Evolutionary conservation across 2,888 invertebrate species (phyloP), one percentile per base, ranked within the genome.

Genomic region (Bellardia bayeri): DNA sequence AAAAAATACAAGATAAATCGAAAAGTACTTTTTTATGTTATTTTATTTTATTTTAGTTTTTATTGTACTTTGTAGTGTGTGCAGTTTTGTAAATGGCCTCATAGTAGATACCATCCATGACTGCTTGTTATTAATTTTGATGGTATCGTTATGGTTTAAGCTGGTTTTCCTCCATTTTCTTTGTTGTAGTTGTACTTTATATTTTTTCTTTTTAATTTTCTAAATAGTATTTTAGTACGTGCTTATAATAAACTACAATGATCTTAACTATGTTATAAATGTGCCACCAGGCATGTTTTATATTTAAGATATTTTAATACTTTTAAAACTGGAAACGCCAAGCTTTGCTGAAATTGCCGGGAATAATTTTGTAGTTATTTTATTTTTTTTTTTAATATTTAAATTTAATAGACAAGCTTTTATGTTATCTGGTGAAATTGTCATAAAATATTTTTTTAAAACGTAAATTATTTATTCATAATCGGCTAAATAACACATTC

Each of bases 81-180:
- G 88, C 51, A 30, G 69, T 71, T 80, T 69, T 81, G 54, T 81
- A 81, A 81, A 72, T 89, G 81, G 58, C 51, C 68, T 49, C 6
- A 45, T 45, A 63, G 66, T 45, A 63, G 66, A 82, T 54, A 49
- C 37, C 40, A 61, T 37, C 37, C 40, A 61, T 37, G 56, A 75
- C 56, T 64, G 74, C 68, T 85, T 37, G 66, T 82, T 86, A 85
- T 85, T 89, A 81, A 78, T 85, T 83, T 83, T 76, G 82, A 82
- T 79, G 40, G 49, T 86, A 82, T 58, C 66, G 56, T 51, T 76
- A 7, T 66, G 64, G 58, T 64, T 72, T n/a, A 42, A 63, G 58
- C 42, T 61, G 30, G 0, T 63, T 76, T 8, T 82, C 16, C 56
- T 14, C 13, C 11, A 3, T 40, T 71, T 14, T 63, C 76, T 16